Evolutionary conservation across 2,113 vertebrate genomes (phyloP).

Genomic region (Rhea americana): DNA sequence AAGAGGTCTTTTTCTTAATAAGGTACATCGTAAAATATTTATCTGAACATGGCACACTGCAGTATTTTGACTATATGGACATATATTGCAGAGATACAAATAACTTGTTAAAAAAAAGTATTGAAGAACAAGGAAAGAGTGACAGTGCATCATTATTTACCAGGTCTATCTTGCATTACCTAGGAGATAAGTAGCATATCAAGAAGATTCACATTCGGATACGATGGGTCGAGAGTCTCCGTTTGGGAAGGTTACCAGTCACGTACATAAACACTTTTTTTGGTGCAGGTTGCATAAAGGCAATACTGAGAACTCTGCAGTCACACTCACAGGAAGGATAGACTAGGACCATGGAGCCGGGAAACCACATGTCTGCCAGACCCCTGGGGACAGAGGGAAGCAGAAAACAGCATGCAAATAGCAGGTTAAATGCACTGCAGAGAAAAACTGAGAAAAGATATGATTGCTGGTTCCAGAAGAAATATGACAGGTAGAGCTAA

Average conservation of each 20-base stretch:
- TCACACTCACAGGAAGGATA: rapidly evolving
- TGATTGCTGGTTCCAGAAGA: background rate
- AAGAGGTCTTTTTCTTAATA: background rate
- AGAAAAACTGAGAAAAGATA: background rate
- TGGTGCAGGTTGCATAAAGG: background rate
- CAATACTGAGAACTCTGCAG: background rate
- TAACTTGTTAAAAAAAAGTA: background rate
- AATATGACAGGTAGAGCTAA: background rate
- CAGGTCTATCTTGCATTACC: background rate
- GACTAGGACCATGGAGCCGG: background rate
- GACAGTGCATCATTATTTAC: background rate
- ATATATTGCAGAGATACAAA: background rate
- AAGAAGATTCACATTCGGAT: background rate
- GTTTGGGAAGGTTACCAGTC: background rate
- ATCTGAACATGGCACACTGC: background rate
- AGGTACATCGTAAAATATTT: background rate
- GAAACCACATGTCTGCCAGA: background rate
- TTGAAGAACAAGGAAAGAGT: background rate
- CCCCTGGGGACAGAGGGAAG: background rate
- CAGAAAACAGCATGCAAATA: background rate
- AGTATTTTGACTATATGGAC: background rate
- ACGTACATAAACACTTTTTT: rapidly evolving
- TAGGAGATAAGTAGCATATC: background rate
- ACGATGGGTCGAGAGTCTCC: background rate
- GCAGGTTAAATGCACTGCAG: background rate